phyloP scores from a whole-genome alignment of 2,113 vertebrate species.

The Mormyrus iriodes region DNA sequence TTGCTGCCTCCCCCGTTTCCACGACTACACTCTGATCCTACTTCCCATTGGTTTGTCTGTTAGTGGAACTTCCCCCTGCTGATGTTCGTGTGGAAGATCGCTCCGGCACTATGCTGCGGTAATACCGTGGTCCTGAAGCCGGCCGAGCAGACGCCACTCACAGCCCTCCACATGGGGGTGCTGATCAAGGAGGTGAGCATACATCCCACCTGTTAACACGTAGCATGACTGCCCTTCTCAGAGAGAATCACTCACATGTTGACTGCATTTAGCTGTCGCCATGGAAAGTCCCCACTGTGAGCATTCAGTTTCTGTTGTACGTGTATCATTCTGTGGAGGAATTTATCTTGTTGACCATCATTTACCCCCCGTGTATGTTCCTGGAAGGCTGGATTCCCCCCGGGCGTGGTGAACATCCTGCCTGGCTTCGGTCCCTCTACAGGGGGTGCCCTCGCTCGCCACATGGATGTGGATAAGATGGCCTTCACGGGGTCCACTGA shows the following conservation, averaged over 20 bases:
- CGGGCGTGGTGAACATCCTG: conserved; percentile 89
- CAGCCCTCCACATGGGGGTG: conserved; percentile 76
- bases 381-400: conserved; percentile 81
- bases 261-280: not conserved
- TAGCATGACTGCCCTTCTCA: not conserved
- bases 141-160: conserved; percentile 87
- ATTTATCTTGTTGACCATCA: not conserved
- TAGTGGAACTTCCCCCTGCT: conserved; percentile 96
- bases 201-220: too few relatives aligned
- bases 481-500: conserved; percentile 90
- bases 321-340: not conserved
- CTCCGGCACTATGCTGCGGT: conserved; percentile 83
- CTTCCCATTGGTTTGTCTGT: not conserved
- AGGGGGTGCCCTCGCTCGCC: conserved; percentile 79
- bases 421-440: conserved; percentile 85
- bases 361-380: not conserved
- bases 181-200: conserved; percentile 85
- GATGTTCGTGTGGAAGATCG: conserved; percentile 91
- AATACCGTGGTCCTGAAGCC: conserved; percentile 90
- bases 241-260: not conserved
- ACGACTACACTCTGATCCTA: not conserved
- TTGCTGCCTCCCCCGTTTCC: not conserved
- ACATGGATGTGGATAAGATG: conserved; percentile 82
- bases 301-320: not conserved
- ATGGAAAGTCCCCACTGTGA: not conserved